phyloP scores from a whole-genome alignment of 1,140 invertebrate genomes.

The Drosophila athabasca region DNA sequence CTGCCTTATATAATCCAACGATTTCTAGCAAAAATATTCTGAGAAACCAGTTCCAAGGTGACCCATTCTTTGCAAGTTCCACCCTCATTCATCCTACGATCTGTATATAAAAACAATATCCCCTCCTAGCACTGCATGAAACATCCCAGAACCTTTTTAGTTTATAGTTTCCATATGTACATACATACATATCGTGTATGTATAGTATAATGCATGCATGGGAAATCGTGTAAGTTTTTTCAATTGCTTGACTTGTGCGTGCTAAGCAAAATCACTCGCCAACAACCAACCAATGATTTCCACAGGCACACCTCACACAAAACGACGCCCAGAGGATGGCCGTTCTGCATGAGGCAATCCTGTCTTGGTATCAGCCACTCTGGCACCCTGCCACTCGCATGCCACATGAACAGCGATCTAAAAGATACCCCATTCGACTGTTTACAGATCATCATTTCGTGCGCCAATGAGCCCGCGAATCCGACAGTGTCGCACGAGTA shows the following conservation, averaged over 20 bases:
- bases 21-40: no score
- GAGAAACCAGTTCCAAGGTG: no score
- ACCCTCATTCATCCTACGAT: no score
- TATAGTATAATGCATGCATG: constrained; percentile 13
- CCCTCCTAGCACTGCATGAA: no score
- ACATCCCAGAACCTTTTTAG: not conserved
- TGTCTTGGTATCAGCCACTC: constrained; percentile 30
- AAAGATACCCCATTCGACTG: constrained; percentile 46
- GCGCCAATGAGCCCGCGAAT: constrained; percentile 93
- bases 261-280: constrained; percentile 71
- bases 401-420: constrained; percentile 26
- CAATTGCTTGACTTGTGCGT: constrained; percentile 82
- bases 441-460: constrained; percentile 94
- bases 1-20: no score
- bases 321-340: constrained; percentile 53
- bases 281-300: no score
- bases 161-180: not conserved
- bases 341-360: constrained; percentile 72
- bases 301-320: constrained; percentile 23
- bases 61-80: no score
- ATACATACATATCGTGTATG: no score
- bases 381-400: not conserved
- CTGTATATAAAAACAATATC: no score
- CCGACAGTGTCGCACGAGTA: constrained; percentile 94
- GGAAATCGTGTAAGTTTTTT: constrained; percentile 72